phyloP scores from a whole-genome alignment of 2,888 invertebrate species.

The Philonicus albiceps region DNA sequence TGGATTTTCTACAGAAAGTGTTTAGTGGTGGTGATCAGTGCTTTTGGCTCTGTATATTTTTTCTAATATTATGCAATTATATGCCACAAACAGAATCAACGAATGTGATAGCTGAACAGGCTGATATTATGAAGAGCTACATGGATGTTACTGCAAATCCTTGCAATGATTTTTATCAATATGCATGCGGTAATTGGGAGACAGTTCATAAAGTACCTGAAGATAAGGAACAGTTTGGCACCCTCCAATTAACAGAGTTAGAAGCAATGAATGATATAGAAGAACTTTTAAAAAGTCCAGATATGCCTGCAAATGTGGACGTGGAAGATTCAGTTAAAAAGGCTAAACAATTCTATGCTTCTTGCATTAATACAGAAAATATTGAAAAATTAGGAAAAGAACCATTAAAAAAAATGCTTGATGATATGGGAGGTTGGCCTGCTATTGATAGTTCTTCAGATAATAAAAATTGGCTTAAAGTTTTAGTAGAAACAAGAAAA shows the following conservation, averaged over 20 bases:
- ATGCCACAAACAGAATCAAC: neutral
- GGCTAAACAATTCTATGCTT: neutral
- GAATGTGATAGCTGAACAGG: neutral
- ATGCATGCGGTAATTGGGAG: neutral
- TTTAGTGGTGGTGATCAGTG: no score
- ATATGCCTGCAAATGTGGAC: neutral
- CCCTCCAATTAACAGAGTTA: neutral
- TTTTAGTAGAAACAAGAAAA: neutral
- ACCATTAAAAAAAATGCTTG: neutral
- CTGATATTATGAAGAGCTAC: neutral
- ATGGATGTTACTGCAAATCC: neutral
- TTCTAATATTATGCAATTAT: neutral
- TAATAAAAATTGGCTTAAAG: neutral
- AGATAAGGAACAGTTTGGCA: neutral
- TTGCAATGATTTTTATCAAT: neutral
- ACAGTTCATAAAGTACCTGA: neutral
- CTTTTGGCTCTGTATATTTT: neutral
- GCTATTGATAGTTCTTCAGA: neutral
- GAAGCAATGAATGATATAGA: neutral
- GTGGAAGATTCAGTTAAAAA: neutral
- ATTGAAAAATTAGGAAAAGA: neutral
- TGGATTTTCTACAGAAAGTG: no score
- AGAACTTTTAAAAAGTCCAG: neutral
- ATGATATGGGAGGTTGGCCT: neutral
- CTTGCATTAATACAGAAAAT: neutral